Evolutionary conservation across 2,888 invertebrate species (phyloP), one percentile per base, ranked within the genome.

Genomic region (Sinelater perroti): DNA sequence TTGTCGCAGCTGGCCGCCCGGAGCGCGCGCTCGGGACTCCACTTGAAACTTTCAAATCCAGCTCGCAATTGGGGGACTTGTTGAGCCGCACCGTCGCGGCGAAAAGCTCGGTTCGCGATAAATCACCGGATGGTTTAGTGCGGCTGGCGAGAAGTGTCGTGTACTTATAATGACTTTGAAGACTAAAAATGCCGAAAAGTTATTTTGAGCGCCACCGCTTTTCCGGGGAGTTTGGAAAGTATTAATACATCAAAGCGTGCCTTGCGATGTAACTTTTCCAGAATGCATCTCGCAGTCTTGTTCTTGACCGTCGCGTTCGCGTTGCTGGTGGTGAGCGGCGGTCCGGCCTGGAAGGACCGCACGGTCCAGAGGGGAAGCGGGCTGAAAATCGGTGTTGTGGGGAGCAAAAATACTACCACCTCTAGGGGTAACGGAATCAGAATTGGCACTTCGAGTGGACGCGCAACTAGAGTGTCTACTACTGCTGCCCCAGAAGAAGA

Each of bases 261-360:
- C 13, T 44, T 16, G 44, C 18, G 11, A 40, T 24, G 24, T 40
- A 40, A 13, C 1, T 18, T 17, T 38, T 38, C 1, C 8, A 70
- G 64, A 51, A 77, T 76, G 75, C 70, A 72, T 63, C 67, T 71
- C 50, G 71, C 73, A 53, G 71, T 73, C 54, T 70, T 77, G 26
- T 67, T 75, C 36, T 63, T 76, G 55, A 77, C 74, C 57, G 67
- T 76, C 40, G 67, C 75, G 50, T 63, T 77, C 35, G 74, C 77
- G 33, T 76, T 74, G 44, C 68, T 70, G 30, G 78, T 75, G 18
- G 78, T 78, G 16, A 78, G 77, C 66, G 78, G 76, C 3, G 77
- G 77, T 5, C 77, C 78, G 3, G 77, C 77, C 28, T 79, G 78
- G 78, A 77, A 75, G 49, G 68, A 70, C 21, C 76, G 75, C 35